A percentile compares a stretch with the other conserved stretches of the same genome.
These are phyloP conservation scores for Catostylus mosaicus DNA, from an alignment of 30 jellyfish, hydroid and myxozoan species.

Conservation along the genomic window DNA sequence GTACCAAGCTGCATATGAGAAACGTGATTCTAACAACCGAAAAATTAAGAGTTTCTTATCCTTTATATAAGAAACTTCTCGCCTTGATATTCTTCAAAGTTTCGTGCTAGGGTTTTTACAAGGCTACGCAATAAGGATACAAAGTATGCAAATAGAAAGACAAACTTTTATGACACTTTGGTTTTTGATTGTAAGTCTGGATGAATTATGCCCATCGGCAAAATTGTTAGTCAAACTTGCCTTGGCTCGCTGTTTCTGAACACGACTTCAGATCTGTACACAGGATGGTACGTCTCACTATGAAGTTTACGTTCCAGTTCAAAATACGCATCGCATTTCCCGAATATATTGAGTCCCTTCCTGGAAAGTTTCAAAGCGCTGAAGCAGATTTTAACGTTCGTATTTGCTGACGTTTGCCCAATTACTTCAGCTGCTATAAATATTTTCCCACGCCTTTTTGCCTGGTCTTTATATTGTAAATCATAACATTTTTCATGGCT, in stretches of 20 bases:
- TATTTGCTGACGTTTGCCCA: conserved; percentile 44
- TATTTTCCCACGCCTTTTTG: conserved; percentile 51
- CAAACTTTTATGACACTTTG: no score
- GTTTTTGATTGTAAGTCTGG: no score
- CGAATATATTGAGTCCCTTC: conserved; percentile 72
- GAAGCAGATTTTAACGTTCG: conserved; percentile 55
- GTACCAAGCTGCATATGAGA: no score
- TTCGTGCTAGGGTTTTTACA: no score
- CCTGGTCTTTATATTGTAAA: conserved; percentile 40
- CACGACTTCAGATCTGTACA: conserved; percentile 83
- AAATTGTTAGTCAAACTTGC: conserved; percentile 23
- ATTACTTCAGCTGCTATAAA: conserved; percentile 39
- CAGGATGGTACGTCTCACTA: conserved; percentile 67
- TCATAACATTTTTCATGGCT: conserved; percentile 1
- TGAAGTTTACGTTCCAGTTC: conserved; percentile 58
- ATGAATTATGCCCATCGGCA: no score
- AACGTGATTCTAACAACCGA: no score
- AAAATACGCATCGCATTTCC: conserved; percentile 70
- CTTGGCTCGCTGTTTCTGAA: conserved; percentile 76
- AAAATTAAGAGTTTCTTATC: no score
- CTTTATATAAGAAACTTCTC: no score
- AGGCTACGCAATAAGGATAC: no score
- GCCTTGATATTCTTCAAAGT: no score
- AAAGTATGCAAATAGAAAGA: no score
- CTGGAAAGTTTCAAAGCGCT: conserved; percentile 73